These are phyloP conservation scores for Ornithoptera priamus DNA, from an alignment of 2,888 invertebrate genomes.

Conservation along the genomic window DNA sequence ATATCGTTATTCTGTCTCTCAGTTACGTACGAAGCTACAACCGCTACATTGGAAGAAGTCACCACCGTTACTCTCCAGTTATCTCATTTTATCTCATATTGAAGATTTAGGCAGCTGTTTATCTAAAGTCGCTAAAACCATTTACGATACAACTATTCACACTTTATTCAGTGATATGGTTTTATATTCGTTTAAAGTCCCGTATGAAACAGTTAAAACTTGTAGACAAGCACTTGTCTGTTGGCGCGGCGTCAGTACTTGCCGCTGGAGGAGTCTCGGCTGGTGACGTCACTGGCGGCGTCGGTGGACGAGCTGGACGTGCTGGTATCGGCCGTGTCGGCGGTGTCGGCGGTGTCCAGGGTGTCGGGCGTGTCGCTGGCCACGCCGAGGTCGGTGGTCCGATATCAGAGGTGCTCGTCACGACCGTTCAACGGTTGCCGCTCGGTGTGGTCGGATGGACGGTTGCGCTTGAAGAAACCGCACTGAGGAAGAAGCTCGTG, in stretches of 20 bases:
- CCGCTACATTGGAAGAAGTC: not conserved
- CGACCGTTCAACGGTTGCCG: constrained; percentile 91
- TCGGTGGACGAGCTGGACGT: constrained; percentile 57
- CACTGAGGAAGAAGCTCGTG: constrained; percentile 77
- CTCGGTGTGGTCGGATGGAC: constrained; percentile 90
- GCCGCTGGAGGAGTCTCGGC: constrained; percentile 69
- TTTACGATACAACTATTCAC: too few relatives aligned
- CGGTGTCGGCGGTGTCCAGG: constrained; percentile 38
- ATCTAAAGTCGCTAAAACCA: too few relatives aligned
- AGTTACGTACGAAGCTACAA: not conserved
- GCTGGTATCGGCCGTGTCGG: constrained; percentile 40
- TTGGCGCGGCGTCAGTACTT: constrained; percentile 54
- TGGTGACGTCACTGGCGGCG: constrained; percentile 75
- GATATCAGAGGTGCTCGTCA: constrained; percentile 87
- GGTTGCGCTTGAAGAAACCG: constrained; percentile 95
- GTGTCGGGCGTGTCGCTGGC: constrained; percentile 54
- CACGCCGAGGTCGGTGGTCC: constrained; percentile 55
- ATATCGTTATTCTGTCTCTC: not conserved
- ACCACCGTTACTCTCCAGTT: not conserved
- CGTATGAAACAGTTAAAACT: constrained; percentile 34
- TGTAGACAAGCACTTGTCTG: constrained; percentile 40
- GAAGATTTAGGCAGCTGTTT: too few relatives aligned
- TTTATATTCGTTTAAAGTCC: too few relatives aligned
- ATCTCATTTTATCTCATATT: too few relatives aligned
- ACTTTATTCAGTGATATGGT: too few relatives aligned